Evolutionary conservation across 2,797 vertebrate species (phyloP).

Genomic region (Crenichthys baileyi): DNA sequence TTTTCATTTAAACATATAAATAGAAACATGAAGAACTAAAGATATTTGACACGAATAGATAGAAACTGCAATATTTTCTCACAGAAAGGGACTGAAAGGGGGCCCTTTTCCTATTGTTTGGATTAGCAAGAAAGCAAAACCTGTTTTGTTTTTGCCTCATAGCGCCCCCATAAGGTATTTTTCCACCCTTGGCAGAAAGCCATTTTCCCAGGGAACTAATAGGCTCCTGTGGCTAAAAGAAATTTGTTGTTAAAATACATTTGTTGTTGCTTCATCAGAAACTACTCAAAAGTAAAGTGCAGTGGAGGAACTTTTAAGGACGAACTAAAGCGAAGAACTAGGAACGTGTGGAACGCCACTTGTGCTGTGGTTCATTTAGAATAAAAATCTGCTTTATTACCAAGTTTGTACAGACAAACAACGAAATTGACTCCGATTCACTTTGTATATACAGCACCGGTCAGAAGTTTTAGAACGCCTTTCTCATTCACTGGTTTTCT

Average conservation of each 20-base stretch:
- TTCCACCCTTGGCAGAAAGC: not conserved
- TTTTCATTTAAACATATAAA: not conserved
- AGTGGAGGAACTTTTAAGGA: not conserved
- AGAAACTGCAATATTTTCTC: too few relatives aligned
- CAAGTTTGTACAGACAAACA: too few relatives aligned
- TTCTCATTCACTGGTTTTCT: too few relatives aligned
- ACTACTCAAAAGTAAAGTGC: not conserved
- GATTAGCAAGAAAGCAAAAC: not conserved
- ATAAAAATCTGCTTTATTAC: too few relatives aligned
- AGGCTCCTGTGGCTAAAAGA: not conserved
- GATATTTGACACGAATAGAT: too few relatives aligned
- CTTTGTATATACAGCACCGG: too few relatives aligned
- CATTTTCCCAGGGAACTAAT: not conserved
- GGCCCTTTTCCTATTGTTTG: not conserved
- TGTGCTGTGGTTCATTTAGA: not conserved
- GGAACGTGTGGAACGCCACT: not conserved
- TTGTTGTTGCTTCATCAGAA: not conserved
- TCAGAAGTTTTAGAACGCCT: too few relatives aligned
- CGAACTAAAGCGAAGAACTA: not conserved
- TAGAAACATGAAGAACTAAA: not conserved
- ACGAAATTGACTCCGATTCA: too few relatives aligned
- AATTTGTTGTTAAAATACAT: not conserved
- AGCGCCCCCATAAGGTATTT: not conserved
- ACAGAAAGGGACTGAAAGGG: too few relatives aligned
- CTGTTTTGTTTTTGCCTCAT: not conserved